phyloP scores from a whole-genome alignment of 2,797 vertebrate genomes.

The Carduelis carduelis region DNA sequence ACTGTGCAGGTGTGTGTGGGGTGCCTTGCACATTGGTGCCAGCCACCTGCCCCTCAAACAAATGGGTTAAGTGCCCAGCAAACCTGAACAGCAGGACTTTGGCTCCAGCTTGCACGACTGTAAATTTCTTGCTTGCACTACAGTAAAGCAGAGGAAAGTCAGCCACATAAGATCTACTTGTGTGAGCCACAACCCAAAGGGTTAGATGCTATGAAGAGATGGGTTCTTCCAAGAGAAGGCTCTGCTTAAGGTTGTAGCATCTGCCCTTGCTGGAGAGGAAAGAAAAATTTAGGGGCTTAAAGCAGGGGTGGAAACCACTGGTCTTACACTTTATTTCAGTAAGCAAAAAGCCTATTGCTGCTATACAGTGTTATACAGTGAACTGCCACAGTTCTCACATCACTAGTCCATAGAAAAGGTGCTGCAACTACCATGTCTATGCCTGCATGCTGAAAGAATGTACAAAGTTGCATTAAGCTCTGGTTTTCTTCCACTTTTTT shows the following conservation, averaged over 20 bases:
- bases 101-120: background rate
- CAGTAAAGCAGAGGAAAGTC: background rate
- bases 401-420: conserved; percentile 44
- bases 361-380: conserved; percentile 25
- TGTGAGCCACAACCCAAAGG: background rate
- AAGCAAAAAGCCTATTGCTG: conserved; percentile 57
- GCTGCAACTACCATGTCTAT: background rate
- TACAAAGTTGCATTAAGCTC: conserved; percentile 13
- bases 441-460: conserved; percentile 31
- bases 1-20: fast-evolving
- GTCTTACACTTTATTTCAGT: conserved; percentile 45
- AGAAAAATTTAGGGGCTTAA: conserved; percentile 14
- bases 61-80: background rate
- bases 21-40: fast-evolving
- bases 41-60: background rate
- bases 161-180: background rate
- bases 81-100: background rate
- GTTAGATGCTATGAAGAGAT: background rate
- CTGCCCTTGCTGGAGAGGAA: conserved; percentile 1
- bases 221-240: background rate
- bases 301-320: conserved; percentile 43
- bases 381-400: conserved; percentile 11
- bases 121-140: background rate
- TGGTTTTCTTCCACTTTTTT: background rate
- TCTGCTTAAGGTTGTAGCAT: background rate